Base-by-base conservation (phyloP, 1,140 invertebrate species). In the Aporrectodea caliginosa region DNA sequence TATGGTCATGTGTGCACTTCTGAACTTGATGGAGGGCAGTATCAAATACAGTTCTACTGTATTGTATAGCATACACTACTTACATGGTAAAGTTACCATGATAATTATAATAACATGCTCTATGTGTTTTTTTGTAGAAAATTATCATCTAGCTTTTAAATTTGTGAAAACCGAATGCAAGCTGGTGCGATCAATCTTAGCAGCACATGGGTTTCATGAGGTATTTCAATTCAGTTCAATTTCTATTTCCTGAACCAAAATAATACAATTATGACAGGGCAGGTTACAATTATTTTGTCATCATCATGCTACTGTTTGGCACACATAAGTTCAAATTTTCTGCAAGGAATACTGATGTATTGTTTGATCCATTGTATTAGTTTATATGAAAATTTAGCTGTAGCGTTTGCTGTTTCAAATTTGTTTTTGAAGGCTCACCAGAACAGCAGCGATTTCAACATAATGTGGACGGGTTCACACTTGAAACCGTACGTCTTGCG, bases 381-480 rank as follows among this genome's bases (percentile, higher is more conserved):
- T 58, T 58, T 58, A 58, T 58, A 58, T 58, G 43, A 12, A 58
- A 22, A 58, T 58, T 58, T 58, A 58, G 43, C 43, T 58, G 22
- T 12, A 12, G 6, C 6, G 6, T 22, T 12, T 6, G 22, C 22
- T 58, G 43, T 58, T 58, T 58, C 6, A 22, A 58, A 58, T 58
- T 58, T 6, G 43, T 22, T 12, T 58, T 58, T 58, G 33, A 75
- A 88, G 84, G 82, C 88, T 78, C 84, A 90, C 79, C 84, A 87
- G 16, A 86, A 89, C 80, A 91, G 92, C 75, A 90, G 91, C 68
- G 93, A 95, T 86, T 97, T 93, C 87, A 96, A 95, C 87, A 86
- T 97, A 33, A 84, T 97, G 27, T 97, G 95, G 95, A 95, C 94
- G 71, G 95, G 95, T 27, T 92, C 93, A 33, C 94, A 97, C 87